Percentiles rank a stretch among this genome's conserved stretches.
phyloP scores from a whole-genome alignment of 2,113 vertebrate genomes.

The Seriola quinqueradiata region DNA sequence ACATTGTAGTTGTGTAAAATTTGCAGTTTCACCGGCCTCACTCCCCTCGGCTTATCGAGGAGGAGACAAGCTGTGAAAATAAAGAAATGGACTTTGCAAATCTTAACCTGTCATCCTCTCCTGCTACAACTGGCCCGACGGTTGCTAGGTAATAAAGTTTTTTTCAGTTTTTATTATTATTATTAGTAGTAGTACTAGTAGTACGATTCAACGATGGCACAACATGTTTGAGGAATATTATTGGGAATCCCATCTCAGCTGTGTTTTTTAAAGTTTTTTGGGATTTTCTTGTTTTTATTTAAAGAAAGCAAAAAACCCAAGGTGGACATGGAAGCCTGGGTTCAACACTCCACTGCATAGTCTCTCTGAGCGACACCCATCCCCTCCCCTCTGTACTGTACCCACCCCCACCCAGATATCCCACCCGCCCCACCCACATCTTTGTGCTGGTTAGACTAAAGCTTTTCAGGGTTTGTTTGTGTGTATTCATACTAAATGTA shows the following conservation, averaged over 20 bases:
- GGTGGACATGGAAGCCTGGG: constrained; percentile 82
- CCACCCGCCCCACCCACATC: constrained; percentile 67
- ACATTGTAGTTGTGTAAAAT: constrained; percentile 80
- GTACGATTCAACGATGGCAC: constrained; percentile 86
- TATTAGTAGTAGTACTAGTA: constrained; percentile 62
- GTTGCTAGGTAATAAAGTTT: constrained; percentile 75
- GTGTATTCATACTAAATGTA: constrained; percentile 76
- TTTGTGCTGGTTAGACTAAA: constrained; percentile 90
- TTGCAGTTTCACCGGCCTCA: constrained; percentile 74
- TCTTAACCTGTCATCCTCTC: constrained; percentile 74
- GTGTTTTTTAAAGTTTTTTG: constrained; percentile 29
- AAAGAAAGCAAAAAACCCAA: constrained; percentile 75
- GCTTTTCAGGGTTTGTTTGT: constrained; percentile 85
- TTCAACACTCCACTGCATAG: constrained; percentile 87
- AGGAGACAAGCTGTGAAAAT: constrained; percentile 68
- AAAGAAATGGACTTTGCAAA: constrained; percentile 78
- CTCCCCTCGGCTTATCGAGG: constrained; percentile 56
- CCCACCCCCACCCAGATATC: constrained; percentile 39
- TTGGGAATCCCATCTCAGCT: constrained; percentile 74
- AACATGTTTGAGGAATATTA: constrained; percentile 79
- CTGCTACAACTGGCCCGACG: constrained; percentile 87
- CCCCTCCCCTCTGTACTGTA: constrained; percentile 22
- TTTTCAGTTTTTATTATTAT: constrained; percentile 46
- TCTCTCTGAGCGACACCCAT: constrained; percentile 79
- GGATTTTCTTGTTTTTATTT: constrained; percentile 54